phyloP scores from a whole-genome alignment of 2,888 invertebrate genomes.

The Agrotis clavis region DNA sequence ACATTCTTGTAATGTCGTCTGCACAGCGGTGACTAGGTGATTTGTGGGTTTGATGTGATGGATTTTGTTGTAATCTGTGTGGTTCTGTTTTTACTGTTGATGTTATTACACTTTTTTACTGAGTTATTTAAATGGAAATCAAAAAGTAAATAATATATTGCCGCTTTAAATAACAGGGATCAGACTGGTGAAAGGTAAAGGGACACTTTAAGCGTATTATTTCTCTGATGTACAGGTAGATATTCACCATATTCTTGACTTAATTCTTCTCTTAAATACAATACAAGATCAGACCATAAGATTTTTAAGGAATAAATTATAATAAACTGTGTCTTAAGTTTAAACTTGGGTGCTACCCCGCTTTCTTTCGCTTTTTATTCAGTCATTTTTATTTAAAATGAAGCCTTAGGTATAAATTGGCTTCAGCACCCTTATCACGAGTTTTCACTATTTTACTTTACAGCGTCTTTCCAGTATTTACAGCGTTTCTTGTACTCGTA shows the following conservation, averaged over 20 bases:
- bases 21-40: constrained; percentile 28
- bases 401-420: too few relatives aligned
- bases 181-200: not conserved
- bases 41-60: not conserved
- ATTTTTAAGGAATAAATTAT: not conserved
- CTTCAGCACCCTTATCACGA: too few relatives aligned
- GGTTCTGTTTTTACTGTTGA: constrained; percentile 1
- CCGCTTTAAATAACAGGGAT: not conserved
- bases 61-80: constrained; percentile 14
- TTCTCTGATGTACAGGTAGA: not conserved
- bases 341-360: too few relatives aligned
- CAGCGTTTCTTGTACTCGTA: too few relatives aligned
- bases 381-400: too few relatives aligned
- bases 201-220: not conserved
- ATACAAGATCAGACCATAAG: not conserved
- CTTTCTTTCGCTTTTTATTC: too few relatives aligned
- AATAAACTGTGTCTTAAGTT: too few relatives aligned
- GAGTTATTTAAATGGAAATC: not conserved
- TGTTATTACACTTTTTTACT: not conserved
- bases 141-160: not conserved
- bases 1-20: constrained; percentile 43
- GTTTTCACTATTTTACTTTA: too few relatives aligned
- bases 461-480: too few relatives aligned
- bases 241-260: not conserved
- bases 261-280: not conserved